phyloP scores from a whole-genome alignment of 1,140 invertebrate species.

The Papilio polyxenes region DNA sequence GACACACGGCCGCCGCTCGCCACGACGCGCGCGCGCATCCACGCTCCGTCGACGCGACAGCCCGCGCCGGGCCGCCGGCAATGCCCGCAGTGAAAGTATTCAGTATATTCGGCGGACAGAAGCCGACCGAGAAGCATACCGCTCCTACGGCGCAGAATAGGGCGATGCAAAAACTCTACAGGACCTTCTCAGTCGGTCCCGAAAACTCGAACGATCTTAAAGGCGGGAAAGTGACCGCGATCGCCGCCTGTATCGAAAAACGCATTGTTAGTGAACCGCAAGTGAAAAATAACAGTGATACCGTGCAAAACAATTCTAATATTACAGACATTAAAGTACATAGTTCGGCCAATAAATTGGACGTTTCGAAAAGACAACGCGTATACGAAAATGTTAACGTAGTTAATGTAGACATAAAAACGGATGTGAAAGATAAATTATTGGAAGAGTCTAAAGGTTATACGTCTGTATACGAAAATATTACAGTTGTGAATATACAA shows the following conservation, averaged over 20 bases:
- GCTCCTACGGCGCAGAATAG: slow-evolving; percentile 58
- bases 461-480: slow-evolving; percentile 75
- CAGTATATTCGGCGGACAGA: slow-evolving; percentile 77
- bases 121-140: slow-evolving; percentile 72
- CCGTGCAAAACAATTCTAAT: slow-evolving; percentile 67
- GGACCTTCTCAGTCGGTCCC: slow-evolving; percentile 74
- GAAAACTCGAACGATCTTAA: slow-evolving; percentile 68
- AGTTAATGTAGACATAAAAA: slow-evolving; percentile 45
- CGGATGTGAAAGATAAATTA: slow-evolving; percentile 54
- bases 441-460: slow-evolving; percentile 73
- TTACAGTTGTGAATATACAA: slow-evolving; percentile 71
- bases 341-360: slow-evolving; percentile 56
- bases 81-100: slow-evolving; percentile 81
- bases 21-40: slow-evolving; percentile 73
- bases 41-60: slow-evolving; percentile 64
- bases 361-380: slow-evolving; percentile 54
- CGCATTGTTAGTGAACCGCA: slow-evolving; percentile 65
- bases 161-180: slow-evolving; percentile 79
- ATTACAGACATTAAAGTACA: slow-evolving; percentile 62
- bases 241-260: slow-evolving; percentile 73
- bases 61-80: slow-evolving; percentile 70
- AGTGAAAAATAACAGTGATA: slow-evolving; percentile 67
- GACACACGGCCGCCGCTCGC: slow-evolving; percentile 69
- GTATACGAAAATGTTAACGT: slow-evolving; percentile 80
- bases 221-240: slow-evolving; percentile 73